phyloP scores from a whole-genome alignment of 2,888 invertebrate species.

The Mimachlamys varia region DNA sequence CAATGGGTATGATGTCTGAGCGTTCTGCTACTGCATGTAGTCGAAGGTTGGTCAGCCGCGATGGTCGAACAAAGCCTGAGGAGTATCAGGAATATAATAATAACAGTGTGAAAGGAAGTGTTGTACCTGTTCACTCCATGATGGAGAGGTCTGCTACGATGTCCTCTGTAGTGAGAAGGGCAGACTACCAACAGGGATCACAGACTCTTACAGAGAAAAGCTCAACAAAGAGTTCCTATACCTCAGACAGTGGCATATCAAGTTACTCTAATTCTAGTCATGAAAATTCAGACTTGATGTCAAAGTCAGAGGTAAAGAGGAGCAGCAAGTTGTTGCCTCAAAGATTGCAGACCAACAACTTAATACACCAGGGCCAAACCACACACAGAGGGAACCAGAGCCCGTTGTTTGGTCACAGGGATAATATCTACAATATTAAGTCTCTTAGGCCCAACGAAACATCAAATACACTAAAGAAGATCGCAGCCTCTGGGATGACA shows the following conservation, averaged over 20 bases:
- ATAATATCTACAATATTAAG: conserved; percentile 52
- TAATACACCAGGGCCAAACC: not conserved
- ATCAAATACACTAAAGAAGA: conserved; percentile 61
- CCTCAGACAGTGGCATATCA: conserved; percentile 74
- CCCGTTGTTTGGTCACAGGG: not conserved
- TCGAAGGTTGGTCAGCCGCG: not conserved
- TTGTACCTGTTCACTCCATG: conserved; percentile 12
- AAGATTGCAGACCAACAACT: conserved; percentile 8
- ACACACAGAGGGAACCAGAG: not conserved
- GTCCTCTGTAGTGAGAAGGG: conserved; percentile 53
- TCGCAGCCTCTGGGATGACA: conserved; percentile 53
- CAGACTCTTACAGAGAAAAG: conserved; percentile 56
- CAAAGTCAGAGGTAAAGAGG: conserved; percentile 46
- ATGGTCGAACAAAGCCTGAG: not conserved
- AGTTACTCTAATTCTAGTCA: conserved; percentile 66
- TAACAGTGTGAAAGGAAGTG: conserved; percentile 38
- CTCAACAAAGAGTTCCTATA: conserved; percentile 64
- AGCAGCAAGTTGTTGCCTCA: not conserved
- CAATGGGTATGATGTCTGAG: conserved; percentile 5
- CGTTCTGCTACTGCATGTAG: conserved; percentile 17
- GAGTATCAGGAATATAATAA: conserved; percentile 8
- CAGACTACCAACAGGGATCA: conserved; percentile 49
- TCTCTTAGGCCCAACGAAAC: conserved; percentile 62
- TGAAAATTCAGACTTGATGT: conserved; percentile 65
- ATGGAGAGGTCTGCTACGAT: conserved; percentile 53